These are phyloP conservation scores for Dromiciops gliroides DNA, from an alignment of 2,113 vertebrate genomes.

Conservation along the genomic window DNA sequence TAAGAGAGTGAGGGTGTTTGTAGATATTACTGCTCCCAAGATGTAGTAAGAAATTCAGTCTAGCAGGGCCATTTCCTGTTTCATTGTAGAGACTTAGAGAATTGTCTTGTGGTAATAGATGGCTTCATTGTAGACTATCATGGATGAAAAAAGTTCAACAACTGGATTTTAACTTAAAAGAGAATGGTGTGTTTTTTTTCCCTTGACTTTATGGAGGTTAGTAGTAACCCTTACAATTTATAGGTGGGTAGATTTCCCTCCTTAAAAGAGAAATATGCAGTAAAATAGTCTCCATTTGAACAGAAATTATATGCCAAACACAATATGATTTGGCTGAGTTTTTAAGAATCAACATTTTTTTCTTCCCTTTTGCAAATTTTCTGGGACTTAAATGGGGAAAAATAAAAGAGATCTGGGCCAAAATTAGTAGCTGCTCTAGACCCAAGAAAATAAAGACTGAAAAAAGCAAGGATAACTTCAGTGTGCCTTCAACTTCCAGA, in stretches of 20 bases:
- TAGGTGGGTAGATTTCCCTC: background rate
- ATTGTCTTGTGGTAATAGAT: background rate
- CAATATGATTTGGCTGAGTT: background rate
- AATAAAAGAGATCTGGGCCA: background rate
- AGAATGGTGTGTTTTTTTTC: background rate
- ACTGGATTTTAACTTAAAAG: background rate
- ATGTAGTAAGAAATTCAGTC: background rate
- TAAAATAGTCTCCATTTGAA: background rate
- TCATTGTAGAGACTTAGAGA: background rate
- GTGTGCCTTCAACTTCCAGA: background rate
- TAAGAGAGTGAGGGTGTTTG: background rate
- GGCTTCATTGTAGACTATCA: background rate
- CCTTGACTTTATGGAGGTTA: background rate
- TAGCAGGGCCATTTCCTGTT: background rate
- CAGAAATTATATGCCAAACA: background rate
- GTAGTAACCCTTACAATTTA: background rate
- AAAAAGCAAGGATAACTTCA: conserved; percentile 22
- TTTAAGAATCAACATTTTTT: background rate
- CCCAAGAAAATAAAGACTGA: background rate
- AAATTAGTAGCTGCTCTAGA: conserved; percentile 28
- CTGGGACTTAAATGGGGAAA: background rate
- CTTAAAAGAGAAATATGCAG: background rate
- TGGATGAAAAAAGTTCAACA: background rate
- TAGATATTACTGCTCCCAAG: background rate
- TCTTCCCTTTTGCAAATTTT: background rate